Base-by-base conservation (phyloP, 1,140 invertebrate species). In the Daktulosphaira vitifoliae region DNA sequence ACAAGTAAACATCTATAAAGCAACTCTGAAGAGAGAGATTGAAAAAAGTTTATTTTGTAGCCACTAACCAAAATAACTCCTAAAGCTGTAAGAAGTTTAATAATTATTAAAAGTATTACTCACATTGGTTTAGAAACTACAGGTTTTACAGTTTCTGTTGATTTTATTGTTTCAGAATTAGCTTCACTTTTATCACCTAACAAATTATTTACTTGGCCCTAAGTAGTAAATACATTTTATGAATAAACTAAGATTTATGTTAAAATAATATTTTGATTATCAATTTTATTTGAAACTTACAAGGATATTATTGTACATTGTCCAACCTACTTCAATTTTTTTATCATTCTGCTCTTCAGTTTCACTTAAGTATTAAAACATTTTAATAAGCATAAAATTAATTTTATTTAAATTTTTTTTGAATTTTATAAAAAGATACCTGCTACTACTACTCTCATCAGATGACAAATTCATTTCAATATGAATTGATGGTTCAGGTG, bases 241-340 rank as follows among this genome's bases (percentile, higher is more conserved):
- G 29, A 6, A 33, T 33, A 33, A 6, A 11, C 11, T 33, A 33
- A 33, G 11, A 33, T 11, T 33, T 33, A 20, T 15, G 3, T 37
- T 22, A 15, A 2, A 38, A 54, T 13, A 2, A n/a, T 53, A 11
- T 22, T 38, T 8, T 39, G 23, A n/a, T 8, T 42, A 8, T 2
- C 37, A 29, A 2, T 5, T 3, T 25, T 20, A n/a, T 64, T 11
- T 25, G 6, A 25, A 1, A 65, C 68, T 67, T 64, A 68, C 68
- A 42, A 68, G 23, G 46, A 68, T 66, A 64, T 66, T 68, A 38
- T 68, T 64, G 23, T 68, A 68, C 66, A 68, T 67, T 18, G 68
- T 68, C 65, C 66, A 68, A 3, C 68, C 68, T 7, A 67, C 49
- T 65, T 64, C 56, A 65, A 59, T 46, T 51, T 67, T 29, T 22